Percentiles rank a stretch among this genome's conserved stretches.
Evolutionary conservation across 2,888 invertebrate species (phyloP).

Genomic region (Meganola albula): DNA sequence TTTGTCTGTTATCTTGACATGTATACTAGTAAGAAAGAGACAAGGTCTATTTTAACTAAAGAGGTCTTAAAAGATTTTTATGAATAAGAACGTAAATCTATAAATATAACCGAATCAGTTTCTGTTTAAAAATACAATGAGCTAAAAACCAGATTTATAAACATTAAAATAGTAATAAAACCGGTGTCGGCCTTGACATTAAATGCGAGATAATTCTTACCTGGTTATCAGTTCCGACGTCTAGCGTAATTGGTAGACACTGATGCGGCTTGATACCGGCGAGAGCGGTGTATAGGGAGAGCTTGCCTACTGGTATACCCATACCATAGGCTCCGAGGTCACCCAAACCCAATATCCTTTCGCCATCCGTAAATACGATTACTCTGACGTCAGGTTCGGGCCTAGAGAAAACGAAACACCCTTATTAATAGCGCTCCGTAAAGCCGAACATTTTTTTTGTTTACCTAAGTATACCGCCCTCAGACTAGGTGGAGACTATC

Average conservation of each 20-base stretch:
- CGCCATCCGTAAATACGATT: slow-evolving; percentile 97
- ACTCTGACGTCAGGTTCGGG: slow-evolving; percentile 91
- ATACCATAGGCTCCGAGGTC: slow-evolving; percentile 98
- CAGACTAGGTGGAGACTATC: background rate
- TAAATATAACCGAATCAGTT: no score
- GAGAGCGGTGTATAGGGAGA: slow-evolving; percentile 96
- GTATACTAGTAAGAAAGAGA: no score
- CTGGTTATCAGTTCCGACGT: slow-evolving; percentile 96
- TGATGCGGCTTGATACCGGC: slow-evolving; percentile 98
- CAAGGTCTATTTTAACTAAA: no score
- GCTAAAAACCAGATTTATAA: no score
- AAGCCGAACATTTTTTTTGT: no score
- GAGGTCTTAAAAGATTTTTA: no score
- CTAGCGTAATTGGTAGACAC: slow-evolving; percentile 94
- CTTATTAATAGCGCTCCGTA: slow-evolving; percentile 6
- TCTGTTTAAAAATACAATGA: no score
- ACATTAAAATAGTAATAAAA: no score
- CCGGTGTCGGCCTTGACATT: slow-evolving; percentile 18
- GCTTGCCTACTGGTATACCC: slow-evolving; percentile 99
- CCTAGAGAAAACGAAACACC: no score
- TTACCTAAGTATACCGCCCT: no score
- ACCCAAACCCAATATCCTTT: slow-evolving; percentile 96
- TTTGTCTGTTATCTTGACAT: no score
- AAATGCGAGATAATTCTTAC: slow-evolving; percentile 63
- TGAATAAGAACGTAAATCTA: no score